Percentiles rank a stretch among this genome's conserved stretches.
These are phyloP conservation scores for Dicentrarchus labrax DNA, from an alignment of 2,113 vertebrate genomes.

Conservation along the genomic window DNA sequence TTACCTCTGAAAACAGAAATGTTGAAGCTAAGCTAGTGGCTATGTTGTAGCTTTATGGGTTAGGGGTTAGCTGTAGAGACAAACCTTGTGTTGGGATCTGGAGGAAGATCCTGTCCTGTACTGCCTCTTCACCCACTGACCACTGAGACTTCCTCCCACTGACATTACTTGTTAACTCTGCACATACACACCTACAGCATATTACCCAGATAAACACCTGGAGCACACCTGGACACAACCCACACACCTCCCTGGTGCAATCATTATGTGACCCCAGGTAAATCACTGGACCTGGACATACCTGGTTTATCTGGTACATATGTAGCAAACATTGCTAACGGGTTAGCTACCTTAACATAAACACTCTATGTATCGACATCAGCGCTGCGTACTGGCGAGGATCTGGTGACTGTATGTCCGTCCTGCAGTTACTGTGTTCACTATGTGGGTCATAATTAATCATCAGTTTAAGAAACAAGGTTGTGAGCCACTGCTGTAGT, in stretches of 20 bases:
- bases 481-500: too few species aligned
- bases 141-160: slow-evolving; percentile 36
- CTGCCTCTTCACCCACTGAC: slow-evolving; percentile 38
- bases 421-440: too few species aligned
- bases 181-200: background rate
- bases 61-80: background rate
- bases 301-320: background rate
- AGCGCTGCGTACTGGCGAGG: too few species aligned
- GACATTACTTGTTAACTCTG: slow-evolving; percentile 32
- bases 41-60: too few species aligned
- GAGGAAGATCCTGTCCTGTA: slow-evolving; percentile 17
- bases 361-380: too few species aligned
- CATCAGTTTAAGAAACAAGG: too few species aligned
- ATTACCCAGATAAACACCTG: background rate
- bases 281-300: slow-evolving; percentile 11
- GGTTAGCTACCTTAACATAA: too few species aligned
- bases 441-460: too few species aligned
- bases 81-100: slow-evolving; percentile 17
- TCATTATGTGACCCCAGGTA: slow-evolving; percentile 20
- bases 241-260: background rate
- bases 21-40: too few species aligned
- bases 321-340: background rate
- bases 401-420: too few species aligned
- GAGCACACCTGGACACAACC: background rate
- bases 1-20: too few species aligned